phyloP scores from a whole-genome alignment of 2,113 vertebrate species.

The Sebastes schlegelii region DNA sequence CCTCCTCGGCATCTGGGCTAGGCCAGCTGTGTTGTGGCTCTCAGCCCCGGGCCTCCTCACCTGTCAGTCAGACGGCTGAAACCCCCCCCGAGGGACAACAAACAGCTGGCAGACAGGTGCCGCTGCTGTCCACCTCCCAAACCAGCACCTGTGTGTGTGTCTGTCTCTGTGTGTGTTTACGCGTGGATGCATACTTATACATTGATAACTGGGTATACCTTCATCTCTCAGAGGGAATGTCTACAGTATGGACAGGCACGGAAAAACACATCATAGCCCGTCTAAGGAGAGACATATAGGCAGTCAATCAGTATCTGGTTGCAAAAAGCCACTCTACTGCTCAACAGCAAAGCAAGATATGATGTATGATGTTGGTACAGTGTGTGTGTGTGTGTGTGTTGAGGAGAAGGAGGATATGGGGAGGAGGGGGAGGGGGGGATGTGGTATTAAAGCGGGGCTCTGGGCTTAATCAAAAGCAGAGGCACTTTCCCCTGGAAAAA shows the following conservation, averaged over 20 bases:
- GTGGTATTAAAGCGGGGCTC: slow-evolving; percentile 60
- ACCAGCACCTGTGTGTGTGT: slow-evolving; percentile 63
- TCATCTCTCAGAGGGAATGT: background rate
- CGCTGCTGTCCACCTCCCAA: slow-evolving; percentile 57
- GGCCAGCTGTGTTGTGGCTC: slow-evolving; percentile 79
- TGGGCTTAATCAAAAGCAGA: slow-evolving; percentile 81
- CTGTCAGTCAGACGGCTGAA: slow-evolving; percentile 78
- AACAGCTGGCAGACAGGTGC: slow-evolving; percentile 83
- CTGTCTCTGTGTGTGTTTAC: slow-evolving; percentile 45
- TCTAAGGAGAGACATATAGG: slow-evolving; percentile 1
- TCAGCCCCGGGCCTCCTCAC: slow-evolving; percentile 72
- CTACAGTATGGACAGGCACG: slow-evolving; percentile 27
- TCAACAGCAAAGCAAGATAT: slow-evolving; percentile 42
- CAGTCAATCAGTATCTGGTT: slow-evolving; percentile 31
- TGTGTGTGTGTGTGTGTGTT: slow-evolving; percentile 34
- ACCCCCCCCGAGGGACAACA: slow-evolving; percentile 70
- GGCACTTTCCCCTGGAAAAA: slow-evolving; percentile 76
- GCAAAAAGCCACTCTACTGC: slow-evolving; percentile 37
- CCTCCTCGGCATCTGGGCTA: slow-evolving; percentile 74
- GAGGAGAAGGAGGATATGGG: background rate
- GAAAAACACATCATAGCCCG: slow-evolving; percentile 43
- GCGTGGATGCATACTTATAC: slow-evolving; percentile 10
- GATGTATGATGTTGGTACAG: slow-evolving; percentile 51
- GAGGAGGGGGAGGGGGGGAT: slow-evolving; percentile 4
- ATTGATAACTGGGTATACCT: slow-evolving; percentile 20